A percentile compares a stretch with the other conserved stretches of the same genome.
phyloP scores from a whole-genome alignment of 2,797 vertebrate genomes.

The Melopsittacus undulatus region DNA sequence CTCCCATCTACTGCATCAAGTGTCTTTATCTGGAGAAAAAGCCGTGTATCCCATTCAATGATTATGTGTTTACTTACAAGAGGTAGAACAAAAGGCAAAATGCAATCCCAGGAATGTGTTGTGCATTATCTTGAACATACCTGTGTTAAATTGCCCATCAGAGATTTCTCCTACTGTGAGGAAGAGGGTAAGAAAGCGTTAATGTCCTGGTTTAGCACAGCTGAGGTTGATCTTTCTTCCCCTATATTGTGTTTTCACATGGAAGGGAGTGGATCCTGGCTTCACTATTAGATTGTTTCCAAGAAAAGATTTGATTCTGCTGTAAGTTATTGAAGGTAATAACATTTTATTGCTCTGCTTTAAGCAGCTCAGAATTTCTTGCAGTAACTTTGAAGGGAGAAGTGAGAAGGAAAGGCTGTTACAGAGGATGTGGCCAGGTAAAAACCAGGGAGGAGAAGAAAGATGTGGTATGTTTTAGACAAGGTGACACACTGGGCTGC shows the following conservation, averaged over 20 bases:
- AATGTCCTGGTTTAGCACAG: not conserved
- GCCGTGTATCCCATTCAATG: not conserved
- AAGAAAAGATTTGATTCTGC: not conserved
- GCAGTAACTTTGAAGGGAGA: not conserved
- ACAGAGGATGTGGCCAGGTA: not conserved
- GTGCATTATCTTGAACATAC: not conserved
- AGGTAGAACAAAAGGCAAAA: not conserved
- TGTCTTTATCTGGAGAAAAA: not conserved
- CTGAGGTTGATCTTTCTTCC: not conserved
- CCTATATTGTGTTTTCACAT: not conserved
- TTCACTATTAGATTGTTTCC: constrained; percentile 1
- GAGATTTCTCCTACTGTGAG: not conserved
- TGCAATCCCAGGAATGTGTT: not conserved
- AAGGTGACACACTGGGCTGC: not conserved
- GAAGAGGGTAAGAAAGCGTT: not conserved
- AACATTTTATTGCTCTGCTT: constrained; percentile 45
- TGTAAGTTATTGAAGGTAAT: constrained; percentile 1
- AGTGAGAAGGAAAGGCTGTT: not conserved
- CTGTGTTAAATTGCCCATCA: not conserved
- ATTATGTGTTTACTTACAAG: not conserved
- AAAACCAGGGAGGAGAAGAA: not conserved
- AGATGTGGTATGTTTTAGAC: not conserved
- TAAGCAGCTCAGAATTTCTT: constrained; percentile 27
- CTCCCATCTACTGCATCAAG: not conserved
- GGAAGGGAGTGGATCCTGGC: not conserved